Percentiles rank a stretch among this genome's conserved stretches.
These are phyloP conservation scores for Petrocephalus sullivani DNA, from an alignment of 2,797 vertebrate genomes.

Conservation along the genomic window DNA sequence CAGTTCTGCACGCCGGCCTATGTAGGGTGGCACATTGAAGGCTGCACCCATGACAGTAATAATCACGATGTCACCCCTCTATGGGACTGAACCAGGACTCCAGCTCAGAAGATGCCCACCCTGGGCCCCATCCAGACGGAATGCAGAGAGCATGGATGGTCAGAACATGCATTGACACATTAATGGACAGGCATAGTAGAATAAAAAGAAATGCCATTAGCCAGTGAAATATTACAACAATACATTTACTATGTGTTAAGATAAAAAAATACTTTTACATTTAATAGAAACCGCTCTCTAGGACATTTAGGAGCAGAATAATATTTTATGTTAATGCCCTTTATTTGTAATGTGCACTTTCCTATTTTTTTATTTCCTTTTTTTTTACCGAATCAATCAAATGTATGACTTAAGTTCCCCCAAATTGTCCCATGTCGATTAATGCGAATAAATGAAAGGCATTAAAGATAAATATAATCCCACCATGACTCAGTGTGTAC, in stretches of 20 bases:
- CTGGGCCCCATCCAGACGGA: too few species aligned
- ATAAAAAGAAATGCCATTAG: not conserved
- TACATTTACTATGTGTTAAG: not conserved
- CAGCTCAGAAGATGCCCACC: too few species aligned
- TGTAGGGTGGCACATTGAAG: too few species aligned
- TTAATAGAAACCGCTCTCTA: not conserved
- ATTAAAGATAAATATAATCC: not conserved
- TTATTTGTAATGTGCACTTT: not conserved
- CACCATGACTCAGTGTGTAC: not conserved
- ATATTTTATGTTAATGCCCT: not conserved
- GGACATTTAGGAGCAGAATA: not conserved
- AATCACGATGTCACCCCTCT: too few species aligned
- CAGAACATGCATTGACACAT: too few species aligned
- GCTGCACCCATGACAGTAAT: too few species aligned
- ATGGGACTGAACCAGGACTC: too few species aligned
- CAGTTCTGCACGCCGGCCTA: too few species aligned
- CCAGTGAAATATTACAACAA: not conserved
- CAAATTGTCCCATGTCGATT: not conserved
- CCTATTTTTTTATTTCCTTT: not conserved
- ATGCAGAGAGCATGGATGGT: not conserved
- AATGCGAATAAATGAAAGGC: not conserved
- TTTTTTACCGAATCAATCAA: not conserved
- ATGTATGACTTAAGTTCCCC: not conserved
- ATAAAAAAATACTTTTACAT: not conserved
- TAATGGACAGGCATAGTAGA: too few species aligned